Conservation (phyloP, 2,113 vertebrate species). For the Paradoxurus hermaphroditus region DNA sequence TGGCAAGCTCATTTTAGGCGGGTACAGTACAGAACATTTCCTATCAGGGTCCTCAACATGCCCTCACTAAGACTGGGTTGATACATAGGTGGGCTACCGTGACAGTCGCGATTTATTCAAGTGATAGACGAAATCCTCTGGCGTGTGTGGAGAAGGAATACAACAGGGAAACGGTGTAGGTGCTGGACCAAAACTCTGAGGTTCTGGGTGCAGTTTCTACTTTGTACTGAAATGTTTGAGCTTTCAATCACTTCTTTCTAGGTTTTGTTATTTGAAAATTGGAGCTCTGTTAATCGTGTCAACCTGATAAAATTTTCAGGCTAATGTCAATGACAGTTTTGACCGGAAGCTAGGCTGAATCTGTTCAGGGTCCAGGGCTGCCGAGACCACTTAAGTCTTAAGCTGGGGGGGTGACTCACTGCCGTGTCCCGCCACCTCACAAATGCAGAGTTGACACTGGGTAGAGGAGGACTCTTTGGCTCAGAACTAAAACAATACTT, state of each 20-base stretch:
- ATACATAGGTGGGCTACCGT: neutral
- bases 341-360: neutral
- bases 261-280: conserved; percentile 13
- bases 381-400: neutral
- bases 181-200: neutral
- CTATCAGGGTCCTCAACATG: neutral
- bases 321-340: neutral
- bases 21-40: neutral
- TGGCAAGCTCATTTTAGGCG: neutral
- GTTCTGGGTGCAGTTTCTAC: neutral
- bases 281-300: neutral
- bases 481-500: neutral
- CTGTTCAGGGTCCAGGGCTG: neutral
- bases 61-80: neutral
- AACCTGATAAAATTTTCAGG: neutral
- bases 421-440: neutral
- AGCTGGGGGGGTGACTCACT: neutral
- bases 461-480: neutral
- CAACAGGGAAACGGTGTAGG: neutral
- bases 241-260: neutral
- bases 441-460: neutral
- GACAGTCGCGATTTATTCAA: neutral
- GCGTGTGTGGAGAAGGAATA: neutral
- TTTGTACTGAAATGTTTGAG: neutral
- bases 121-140: neutral